Conservation (phyloP, 2,797 vertebrate genomes). For the Taenioides sp. region DNA sequence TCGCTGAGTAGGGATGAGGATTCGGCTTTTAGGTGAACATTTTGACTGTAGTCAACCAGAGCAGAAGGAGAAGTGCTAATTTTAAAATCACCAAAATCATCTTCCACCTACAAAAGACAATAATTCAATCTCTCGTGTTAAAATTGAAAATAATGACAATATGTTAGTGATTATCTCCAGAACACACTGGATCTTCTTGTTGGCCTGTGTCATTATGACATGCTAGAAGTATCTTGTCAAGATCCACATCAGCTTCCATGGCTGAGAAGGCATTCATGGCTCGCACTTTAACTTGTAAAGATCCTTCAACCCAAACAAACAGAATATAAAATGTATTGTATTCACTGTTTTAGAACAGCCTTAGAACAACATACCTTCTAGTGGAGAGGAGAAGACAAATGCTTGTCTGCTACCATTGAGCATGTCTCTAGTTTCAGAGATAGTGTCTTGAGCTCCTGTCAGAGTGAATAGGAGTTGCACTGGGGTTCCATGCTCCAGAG, state of each 20-base stretch:
- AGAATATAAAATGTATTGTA: slow-evolving; percentile 1
- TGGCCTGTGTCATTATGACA: slow-evolving; percentile 65
- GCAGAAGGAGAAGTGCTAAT: slow-evolving; percentile 60
- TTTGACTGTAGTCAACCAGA: slow-evolving; percentile 51
- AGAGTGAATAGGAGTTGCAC: slow-evolving; percentile 79
- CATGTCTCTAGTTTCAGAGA: slow-evolving; percentile 71
- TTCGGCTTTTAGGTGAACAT: slow-evolving; percentile 55
- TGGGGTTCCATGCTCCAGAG: slow-evolving; percentile 76
- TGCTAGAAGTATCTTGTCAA: slow-evolving; percentile 74
- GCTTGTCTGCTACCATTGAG: slow-evolving; percentile 46
- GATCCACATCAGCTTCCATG: slow-evolving; percentile 77
- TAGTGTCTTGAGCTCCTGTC: slow-evolving; percentile 62
- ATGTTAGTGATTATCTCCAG: slow-evolving; percentile 18
- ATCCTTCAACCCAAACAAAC: slow-evolving; percentile 70
- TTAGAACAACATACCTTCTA: slow-evolving; percentile 77
- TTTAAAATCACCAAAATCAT: slow-evolving; percentile 32
- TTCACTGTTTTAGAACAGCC: neutral
- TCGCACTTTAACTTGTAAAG: slow-evolving; percentile 74
- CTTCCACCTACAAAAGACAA: slow-evolving; percentile 51
- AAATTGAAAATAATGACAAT: neutral
- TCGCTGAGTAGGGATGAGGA: slow-evolving; percentile 36
- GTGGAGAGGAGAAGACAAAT: slow-evolving; percentile 68
- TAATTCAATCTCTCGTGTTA: neutral
- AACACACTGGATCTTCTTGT: slow-evolving; percentile 45
- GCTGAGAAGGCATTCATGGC: slow-evolving; percentile 82